Evolutionary conservation across 2,797 vertebrate genomes (phyloP).

Genomic region (Varecia variegata): DNA sequence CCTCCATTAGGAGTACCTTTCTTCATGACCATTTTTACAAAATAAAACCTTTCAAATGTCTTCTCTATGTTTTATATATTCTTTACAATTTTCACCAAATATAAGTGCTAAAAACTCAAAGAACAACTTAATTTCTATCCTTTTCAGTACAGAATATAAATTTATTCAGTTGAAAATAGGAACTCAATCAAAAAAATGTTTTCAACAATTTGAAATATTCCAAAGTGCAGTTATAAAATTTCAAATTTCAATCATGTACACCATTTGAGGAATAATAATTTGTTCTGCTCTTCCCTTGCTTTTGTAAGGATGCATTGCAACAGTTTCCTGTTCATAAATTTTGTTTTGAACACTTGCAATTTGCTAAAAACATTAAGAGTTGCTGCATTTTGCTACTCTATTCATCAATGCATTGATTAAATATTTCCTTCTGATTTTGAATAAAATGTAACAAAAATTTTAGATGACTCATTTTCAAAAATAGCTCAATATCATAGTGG

Average conservation of each 20-base stretch:
- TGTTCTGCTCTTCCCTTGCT: background rate
- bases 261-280: background rate
- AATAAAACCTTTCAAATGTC: background rate
- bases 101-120: background rate
- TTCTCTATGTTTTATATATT: background rate
- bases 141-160: background rate
- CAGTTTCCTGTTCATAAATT: background rate
- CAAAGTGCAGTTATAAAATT: background rate
- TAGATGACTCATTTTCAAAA: background rate
- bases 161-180: background rate
- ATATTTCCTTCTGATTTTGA: background rate
- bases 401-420: conserved; percentile 32
- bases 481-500: background rate
- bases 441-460: background rate
- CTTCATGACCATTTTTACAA: background rate
- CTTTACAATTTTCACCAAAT: background rate
- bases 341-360: background rate
- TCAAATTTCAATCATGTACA: background rate
- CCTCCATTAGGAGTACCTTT: background rate
- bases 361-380: background rate
- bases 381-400: background rate
- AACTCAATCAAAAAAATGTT: background rate
- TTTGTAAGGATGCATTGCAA: background rate
- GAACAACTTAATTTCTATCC: background rate
- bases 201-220: background rate